A percentile compares a stretch with the other conserved stretches of the same genome.
phyloP scores from a whole-genome alignment of 2,113 vertebrate genomes.

The Cygnus buccinator region DNA sequence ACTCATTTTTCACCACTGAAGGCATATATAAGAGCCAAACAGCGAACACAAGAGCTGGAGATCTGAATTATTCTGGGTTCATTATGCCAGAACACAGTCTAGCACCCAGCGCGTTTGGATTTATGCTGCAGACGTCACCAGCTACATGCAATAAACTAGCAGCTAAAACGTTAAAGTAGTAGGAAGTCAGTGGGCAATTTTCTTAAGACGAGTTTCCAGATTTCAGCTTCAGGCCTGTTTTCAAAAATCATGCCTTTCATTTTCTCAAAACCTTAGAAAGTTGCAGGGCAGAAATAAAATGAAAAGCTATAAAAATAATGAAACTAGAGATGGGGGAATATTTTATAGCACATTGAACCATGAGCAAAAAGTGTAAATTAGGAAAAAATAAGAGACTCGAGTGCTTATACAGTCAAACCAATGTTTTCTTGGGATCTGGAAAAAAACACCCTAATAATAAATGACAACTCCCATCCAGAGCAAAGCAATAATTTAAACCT shows the following conservation, averaged over 20 bases:
- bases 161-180: background rate
- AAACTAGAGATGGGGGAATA: background rate
- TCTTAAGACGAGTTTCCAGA: background rate
- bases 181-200: background rate
- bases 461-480: slow-evolving; percentile 71
- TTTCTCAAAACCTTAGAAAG: background rate
- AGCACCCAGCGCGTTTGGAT: background rate
- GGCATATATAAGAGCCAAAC: background rate
- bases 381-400: slow-evolving; percentile 27
- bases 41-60: background rate
- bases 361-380: slow-evolving; percentile 12
- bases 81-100: background rate
- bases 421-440: slow-evolving; percentile 48
- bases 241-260: background rate
- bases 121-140: background rate
- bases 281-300: background rate
- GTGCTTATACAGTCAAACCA: slow-evolving; percentile 44
- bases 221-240: background rate
- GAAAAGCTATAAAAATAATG: background rate
- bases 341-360: slow-evolving; percentile 13
- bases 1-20: background rate
- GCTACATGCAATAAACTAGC: background rate
- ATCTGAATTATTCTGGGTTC: background rate
- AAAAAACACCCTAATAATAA: slow-evolving; percentile 67
- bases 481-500: slow-evolving; percentile 82